phyloP scores from a whole-genome alignment of 1,140 invertebrate species.

The Venustaconcha ellipsiformis region DNA sequence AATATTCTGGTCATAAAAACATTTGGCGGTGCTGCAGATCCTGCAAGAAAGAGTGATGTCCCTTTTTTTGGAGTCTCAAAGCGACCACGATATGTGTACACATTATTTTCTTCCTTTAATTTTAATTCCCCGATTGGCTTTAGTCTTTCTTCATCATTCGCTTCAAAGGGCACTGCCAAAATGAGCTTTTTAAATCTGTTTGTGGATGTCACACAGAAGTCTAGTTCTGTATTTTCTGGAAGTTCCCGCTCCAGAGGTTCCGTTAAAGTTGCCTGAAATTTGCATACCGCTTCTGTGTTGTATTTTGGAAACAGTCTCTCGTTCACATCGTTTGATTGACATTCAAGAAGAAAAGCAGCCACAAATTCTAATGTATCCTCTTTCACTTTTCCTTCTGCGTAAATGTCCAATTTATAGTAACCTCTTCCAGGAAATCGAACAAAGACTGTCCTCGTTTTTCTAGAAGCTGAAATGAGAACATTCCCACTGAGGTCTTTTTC shows the following conservation, averaged over 20 bases:
- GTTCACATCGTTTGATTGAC: not conserved
- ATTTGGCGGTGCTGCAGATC: constrained; percentile 28
- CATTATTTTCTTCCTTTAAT: constrained; percentile 4
- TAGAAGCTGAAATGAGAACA: constrained; percentile 14
- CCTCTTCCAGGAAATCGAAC: constrained; percentile 25
- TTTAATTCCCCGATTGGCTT: constrained; percentile 18
- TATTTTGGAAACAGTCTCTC: constrained; percentile 22
- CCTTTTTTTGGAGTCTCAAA: constrained; percentile 22
- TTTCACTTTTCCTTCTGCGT: constrained; percentile 22
- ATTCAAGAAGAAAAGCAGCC: constrained; percentile 24
- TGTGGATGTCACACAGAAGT: constrained; percentile 9
- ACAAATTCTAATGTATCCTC: constrained; percentile 28
- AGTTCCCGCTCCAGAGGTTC: constrained; percentile 24
- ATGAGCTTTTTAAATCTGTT: constrained; percentile 15
- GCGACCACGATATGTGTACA: constrained; percentile 9
- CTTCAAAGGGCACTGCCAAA: constrained; percentile 20
- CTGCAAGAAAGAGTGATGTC: constrained; percentile 16
- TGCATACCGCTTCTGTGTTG: constrained; percentile 22
- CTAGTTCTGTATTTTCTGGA: constrained; percentile 13
- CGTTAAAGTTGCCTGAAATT: constrained; percentile 14
- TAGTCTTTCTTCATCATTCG: constrained; percentile 18
- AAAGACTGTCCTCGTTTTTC: constrained; percentile 8
- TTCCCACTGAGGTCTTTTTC: constrained; percentile 22
- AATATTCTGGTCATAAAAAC: constrained; percentile 30
- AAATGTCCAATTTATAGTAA: constrained; percentile 26